Evolutionary conservation across 1,140 invertebrate species (phyloP), one percentile per base, ranked within the genome.

Genomic region (Diachasmimorpha longicaudata): DNA sequence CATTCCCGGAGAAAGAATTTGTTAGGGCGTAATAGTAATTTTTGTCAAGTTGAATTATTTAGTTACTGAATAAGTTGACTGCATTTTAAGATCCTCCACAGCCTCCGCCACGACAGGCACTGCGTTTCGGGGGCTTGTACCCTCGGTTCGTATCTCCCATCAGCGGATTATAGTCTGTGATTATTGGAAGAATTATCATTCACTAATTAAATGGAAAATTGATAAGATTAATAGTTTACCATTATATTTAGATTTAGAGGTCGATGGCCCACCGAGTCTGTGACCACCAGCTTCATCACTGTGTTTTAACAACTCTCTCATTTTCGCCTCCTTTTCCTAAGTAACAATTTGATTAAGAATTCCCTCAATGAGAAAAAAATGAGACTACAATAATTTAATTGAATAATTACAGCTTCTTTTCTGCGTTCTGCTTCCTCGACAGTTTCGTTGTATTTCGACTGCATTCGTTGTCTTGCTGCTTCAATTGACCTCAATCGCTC

Each of bases 161-260:
- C 68, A 90, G 79, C 36, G 89, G 89, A 84, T 87, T 88, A 73
- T 90, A 90, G 8, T 85, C 89, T 90, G 55, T 84, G 84, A 81
- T 42, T 75, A 76, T 74, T 21, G 72, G 72, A 72, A 31, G 66
- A 76, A 58, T 71, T 72, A 71, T 70, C n/a, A 58, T 21, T 58
- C 23, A 4, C 16, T 58, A 14, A 52, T 58, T 10, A 58, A 48
- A 48, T 4, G 46, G 4, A 23, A 13, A 39, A 25, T 21, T 11
- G n/a, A 39, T 21, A 66, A 73, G 37, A 4, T 39, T 19, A 39
- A 70, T 46, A 46, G 13, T 39, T 21, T 39, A 52, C 58, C 58
- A 63, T 31, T 63, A 19, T 63, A 63, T 63, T 31, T 23, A 2
- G 19, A 23, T 58, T 78, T 75, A 16, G 71, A 76, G n/a, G 79